Evolutionary conservation across 2,888 invertebrate species (phyloP), one percentile per base, ranked within the genome.

Genomic region (Erebia aethiops): DNA sequence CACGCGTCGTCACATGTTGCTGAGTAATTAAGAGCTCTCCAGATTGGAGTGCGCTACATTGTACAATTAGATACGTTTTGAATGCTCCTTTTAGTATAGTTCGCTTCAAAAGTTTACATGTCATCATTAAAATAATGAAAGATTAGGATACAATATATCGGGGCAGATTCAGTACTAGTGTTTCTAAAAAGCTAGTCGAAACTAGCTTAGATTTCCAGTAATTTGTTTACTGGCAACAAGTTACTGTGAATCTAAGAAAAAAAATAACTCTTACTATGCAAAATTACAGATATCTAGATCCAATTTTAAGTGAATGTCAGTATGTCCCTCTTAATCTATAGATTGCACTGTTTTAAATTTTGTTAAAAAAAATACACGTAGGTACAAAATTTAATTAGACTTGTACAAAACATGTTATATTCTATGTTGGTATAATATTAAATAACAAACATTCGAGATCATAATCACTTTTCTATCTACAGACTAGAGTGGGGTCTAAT

Each of bases 1-100:
- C 90, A 90, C 90, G 90, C 77, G 88, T 71, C 84, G 76, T 74
- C 75, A 79, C 81, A 83, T 81, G 84, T 77, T 79, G 72, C 78
- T 73, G 73, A 76, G 71, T 89, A 87, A 89, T 89, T 86, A 89
- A 88, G 85, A 79, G 81, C 81, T 78, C 82, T 82, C 78, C 68
- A 68, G 76, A 72, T 75, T 77, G 70, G 76, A 80, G 77, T 79
- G 72, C 77, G 70, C 72, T 76, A 43, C 54, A 60, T 71, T 54
- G 74, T 78, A 13, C 67, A 65, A 76, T 78, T 75, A 73, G 77
- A 76, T 75, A 69, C 61, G 56, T 62, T 67, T 21, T 51, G 16
- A 52, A 56, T 56, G 16, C 35, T 51, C 57, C 13, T 46, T 43
- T 46, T 54, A 26, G 14, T 49, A 58, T 8, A n/a, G 7, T 10